These are phyloP conservation scores for Drosophila hydei DNA, from an alignment of 1,140 invertebrate genomes.

Conservation along the genomic window DNA sequence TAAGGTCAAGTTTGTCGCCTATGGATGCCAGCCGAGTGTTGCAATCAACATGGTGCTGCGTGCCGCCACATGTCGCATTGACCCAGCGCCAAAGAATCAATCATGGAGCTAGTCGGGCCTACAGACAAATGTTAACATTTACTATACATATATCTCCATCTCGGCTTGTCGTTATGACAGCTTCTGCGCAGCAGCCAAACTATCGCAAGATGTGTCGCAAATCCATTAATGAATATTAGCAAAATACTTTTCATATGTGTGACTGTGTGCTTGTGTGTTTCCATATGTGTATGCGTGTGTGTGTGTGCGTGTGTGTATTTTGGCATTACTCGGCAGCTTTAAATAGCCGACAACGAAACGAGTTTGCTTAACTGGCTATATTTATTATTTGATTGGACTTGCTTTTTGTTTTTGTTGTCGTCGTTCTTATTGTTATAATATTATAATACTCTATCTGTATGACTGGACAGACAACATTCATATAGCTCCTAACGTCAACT, in stretches of 20 bases:
- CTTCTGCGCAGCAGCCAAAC: conserved; percentile 24
- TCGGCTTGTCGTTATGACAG: conserved; percentile 8
- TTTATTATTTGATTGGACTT: conserved; percentile 15
- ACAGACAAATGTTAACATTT: not conserved
- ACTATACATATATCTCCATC: not conserved
- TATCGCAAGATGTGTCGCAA: conserved; percentile 44
- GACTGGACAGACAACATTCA: too few species aligned
- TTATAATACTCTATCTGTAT: conserved; percentile 1
- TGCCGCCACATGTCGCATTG: conserved; percentile 22
- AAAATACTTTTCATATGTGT: conserved; percentile 29
- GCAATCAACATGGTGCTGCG: conserved; percentile 5
- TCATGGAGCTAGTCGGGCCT: conserved; percentile 17
- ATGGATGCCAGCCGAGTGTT: conserved; percentile 16
- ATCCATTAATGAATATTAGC: conserved; percentile 74
- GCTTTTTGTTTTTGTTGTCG: conserved; percentile 3
- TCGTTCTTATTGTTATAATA: conserved; percentile 3
- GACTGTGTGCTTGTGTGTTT: not conserved
- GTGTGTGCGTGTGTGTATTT: conserved; percentile 12
- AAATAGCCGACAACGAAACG: conserved; percentile 32
- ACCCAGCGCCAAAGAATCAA: conserved; percentile 35
- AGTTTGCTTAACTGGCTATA: conserved; percentile 25
- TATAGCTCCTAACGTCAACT: too few species aligned
- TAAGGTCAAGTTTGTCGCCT: conserved; percentile 40
- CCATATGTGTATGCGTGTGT: not conserved
- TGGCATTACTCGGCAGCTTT: conserved; percentile 32